Percentiles rank a stretch among this genome's conserved stretches.
phyloP scores from a whole-genome alignment of 2,888 invertebrate genomes.

The Athripsodes cinereus region DNA sequence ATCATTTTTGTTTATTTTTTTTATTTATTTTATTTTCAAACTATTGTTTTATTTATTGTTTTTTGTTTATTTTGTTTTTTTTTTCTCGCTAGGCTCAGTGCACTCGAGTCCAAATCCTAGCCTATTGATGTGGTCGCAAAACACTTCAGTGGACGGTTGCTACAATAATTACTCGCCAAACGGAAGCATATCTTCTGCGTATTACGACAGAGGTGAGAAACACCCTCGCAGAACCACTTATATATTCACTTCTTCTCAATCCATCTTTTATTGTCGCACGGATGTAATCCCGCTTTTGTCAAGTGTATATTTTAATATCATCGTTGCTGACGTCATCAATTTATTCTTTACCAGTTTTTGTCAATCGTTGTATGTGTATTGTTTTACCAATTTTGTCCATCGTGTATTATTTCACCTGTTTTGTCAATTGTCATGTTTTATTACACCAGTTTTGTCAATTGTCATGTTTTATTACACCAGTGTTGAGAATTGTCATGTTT shows the following conservation, averaged over 20 bases:
- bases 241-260: too few species aligned
- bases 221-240: too few species aligned
- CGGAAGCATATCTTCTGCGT: conserved; percentile 20
- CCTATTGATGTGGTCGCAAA: conserved; percentile 25
- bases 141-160: conserved; percentile 20
- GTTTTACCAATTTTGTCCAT: too few species aligned
- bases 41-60: conserved; percentile 6
- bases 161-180: conserved; percentile 23
- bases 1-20: conserved; percentile 10
- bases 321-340: too few species aligned
- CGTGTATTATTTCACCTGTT: too few species aligned
- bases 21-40: neutral
- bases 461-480: too few species aligned
- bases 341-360: too few species aligned
- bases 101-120: conserved; percentile 25
- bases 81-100: conserved; percentile 11
- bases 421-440: too few species aligned
- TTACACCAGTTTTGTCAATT: too few species aligned
- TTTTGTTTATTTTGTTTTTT: conserved; percentile 13
- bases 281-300: neutral
- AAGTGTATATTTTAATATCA: neutral
- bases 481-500: too few species aligned
- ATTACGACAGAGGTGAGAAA: conserved; percentile 26
- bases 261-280: neutral
- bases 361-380: too few species aligned